phyloP scores from a whole-genome alignment of 2,888 invertebrate genomes.

The Glaucopsyche alexis region DNA sequence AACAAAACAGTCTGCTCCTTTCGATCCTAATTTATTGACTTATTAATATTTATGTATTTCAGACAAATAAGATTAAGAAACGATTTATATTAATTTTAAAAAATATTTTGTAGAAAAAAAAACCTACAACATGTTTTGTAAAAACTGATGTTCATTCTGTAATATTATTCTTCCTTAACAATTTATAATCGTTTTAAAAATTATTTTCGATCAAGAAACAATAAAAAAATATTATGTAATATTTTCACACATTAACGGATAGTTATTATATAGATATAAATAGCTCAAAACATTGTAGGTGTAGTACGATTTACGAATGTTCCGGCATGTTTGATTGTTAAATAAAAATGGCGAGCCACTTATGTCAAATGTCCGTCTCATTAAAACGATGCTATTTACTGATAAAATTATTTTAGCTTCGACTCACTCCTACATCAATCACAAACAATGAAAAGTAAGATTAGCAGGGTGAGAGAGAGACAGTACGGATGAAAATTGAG shows the following conservation, averaged over 20 bases:
- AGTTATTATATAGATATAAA: too few species aligned
- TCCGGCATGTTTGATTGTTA: neutral
- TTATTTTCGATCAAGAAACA: too few species aligned
- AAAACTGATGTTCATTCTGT: too few species aligned
- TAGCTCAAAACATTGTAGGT: too few species aligned
- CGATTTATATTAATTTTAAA: neutral
- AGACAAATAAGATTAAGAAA: conserved; percentile 1
- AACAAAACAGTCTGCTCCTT: neutral
- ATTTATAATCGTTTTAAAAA: too few species aligned
- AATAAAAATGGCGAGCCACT: conserved; percentile 38
- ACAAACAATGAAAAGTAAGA: neutral
- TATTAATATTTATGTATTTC: neutral
- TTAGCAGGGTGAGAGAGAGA: neutral
- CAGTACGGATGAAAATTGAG: neutral
- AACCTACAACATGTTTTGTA: too few species aligned
- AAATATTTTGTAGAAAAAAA: too few species aligned
- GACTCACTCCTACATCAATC: conserved; percentile 12
- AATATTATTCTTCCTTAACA: too few species aligned
- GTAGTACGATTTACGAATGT: too few species aligned
- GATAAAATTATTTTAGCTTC: conserved; percentile 11
- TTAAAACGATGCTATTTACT: conserved; percentile 42
- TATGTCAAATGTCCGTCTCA: conserved; percentile 37
- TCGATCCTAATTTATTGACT: neutral
- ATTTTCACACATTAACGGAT: too few species aligned
- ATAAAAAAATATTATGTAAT: too few species aligned